Evolutionary conservation across 2,113 vertebrate species (phyloP), one percentile per base, ranked within the genome.

Genomic region (Holacanthus passer): DNA sequence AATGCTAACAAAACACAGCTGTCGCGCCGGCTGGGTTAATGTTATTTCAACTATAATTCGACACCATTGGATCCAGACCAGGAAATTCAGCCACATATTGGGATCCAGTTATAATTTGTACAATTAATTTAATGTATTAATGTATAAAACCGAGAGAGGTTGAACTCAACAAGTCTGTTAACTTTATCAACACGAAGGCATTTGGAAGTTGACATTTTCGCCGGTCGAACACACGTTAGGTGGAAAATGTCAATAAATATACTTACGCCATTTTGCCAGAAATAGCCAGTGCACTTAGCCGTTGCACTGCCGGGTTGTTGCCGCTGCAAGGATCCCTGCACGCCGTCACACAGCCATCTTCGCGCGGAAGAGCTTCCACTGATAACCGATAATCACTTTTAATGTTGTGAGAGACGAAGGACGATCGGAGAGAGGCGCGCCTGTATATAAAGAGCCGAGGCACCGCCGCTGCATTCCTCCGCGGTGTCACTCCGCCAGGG

Each of bases 261-360:
- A 95, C 95, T 95, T 95, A 96, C 95, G 95, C 95, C 95, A 96
- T 96, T 90, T 94, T 95, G 93, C 92, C 91, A 76, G 80, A 94
- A 91, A 94, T 72, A 91, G 91, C 94, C 94, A 91, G 84, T 91
- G 95, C 95, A 90, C 63, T 92, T 82, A 17, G 92, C 94, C 93
- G 71, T 58, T 93, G 95, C 94, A 94, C 94, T 95, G 95, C 93
- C 91, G 71, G 83, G 72, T 88, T 89, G 24, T 88, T 92, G 95
- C 95, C 95, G 93, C 88, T 94, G 95, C 95, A 86, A 77, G 19
- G 29, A 27, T 48, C 47, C 93, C 94, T 87, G 93, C 93, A 65
- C 81, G 89, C 94, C 92, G 82, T 91, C 81, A 96, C 0, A 91
- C 69, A 71, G 94, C 94, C 95, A 96, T 96, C 76, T 84, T 91